Evolutionary conservation across 2,113 vertebrate species (phyloP).

Genomic region (Reinhardtius hippoglossoides): DNA sequence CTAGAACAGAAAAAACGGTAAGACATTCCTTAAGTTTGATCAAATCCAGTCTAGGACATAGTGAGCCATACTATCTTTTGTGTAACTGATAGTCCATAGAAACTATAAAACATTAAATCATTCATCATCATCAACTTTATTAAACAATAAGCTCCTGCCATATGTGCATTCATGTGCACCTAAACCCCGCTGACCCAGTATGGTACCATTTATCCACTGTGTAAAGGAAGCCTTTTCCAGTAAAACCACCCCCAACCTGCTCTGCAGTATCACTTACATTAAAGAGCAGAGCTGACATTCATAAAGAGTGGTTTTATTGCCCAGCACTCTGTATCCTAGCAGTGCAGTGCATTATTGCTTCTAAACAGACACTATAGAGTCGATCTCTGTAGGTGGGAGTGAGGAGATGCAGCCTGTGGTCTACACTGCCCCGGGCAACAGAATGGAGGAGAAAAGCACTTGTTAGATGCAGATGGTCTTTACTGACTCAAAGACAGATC

Average conservation of each 20-base stretch:
- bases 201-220: constrained; percentile 37
- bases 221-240: constrained; percentile 9
- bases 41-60: too few relatives aligned
- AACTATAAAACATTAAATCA: background rate
- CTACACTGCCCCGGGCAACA: background rate
- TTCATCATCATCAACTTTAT: too few relatives aligned
- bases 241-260: constrained; percentile 14
- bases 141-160: too few relatives aligned
- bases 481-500: background rate
- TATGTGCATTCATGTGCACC: background rate
- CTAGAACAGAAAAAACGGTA: too few relatives aligned
- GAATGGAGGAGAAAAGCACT: background rate
- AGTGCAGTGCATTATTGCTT: constrained; percentile 40
- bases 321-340: constrained; percentile 25
- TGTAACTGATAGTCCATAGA: background rate
- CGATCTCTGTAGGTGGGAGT: background rate
- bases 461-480: background rate
- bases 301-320: constrained; percentile 41
- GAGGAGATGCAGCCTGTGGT: background rate
- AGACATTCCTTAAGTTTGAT: too few relatives aligned
- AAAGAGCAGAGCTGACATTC: constrained; percentile 56
- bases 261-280: constrained; percentile 48
- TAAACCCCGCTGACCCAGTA: constrained; percentile 42
- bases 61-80: background rate
- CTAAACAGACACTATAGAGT: background rate